Base-by-base conservation (phyloP, 2,113 vertebrate genomes). In the Campylomormyrus numenius region DNA sequence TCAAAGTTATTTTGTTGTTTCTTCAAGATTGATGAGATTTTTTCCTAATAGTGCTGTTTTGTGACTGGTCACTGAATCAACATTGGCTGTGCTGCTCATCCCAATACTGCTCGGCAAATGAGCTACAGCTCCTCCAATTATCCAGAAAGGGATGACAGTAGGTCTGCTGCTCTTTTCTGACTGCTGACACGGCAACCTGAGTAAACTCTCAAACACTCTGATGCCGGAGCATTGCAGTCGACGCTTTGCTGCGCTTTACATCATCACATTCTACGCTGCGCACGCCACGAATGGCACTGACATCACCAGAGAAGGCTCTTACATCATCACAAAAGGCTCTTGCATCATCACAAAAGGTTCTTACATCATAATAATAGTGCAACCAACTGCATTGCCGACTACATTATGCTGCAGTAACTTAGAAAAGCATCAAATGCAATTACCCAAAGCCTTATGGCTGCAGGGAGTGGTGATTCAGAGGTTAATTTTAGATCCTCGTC, bases 401-500 rank as follows among this genome's bases (percentile, higher is more conserved):
- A 80, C 74, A 3, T 42, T 80, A 80, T 42, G 31, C 35, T 80
- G 35, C 74, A 80, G 6, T 39, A 80, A 35, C 35, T 80, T 80
- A 42, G 31, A 35, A 17, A 80, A 42, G 74, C 15, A 31, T 35
- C 3, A 50, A 86, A 86, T 13, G n/a, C 24, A 49, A 49, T 86
- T 86, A 85, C 10, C 21, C 9, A 50, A 85, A 85, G 74, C 27
- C 17, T 74, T 31, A 35, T 77, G 70, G 13, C 70, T 31, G 39
- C 31, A 39, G 35, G 74, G 15, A 49, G 48, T 4, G 10, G n/a
- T 86, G 84, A 86, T 49, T 86, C 84, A 86, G 24, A 86, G 48
- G 48, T 50, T 80, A 80, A 80, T 80, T 80, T 86, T 80, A 80
- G 84, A 86, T 49, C 42, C 45, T 85, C 3, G 45, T 86, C 84